phyloP scores from a whole-genome alignment of 1,140 invertebrate species.

The Leguminivora glycinivorella region DNA sequence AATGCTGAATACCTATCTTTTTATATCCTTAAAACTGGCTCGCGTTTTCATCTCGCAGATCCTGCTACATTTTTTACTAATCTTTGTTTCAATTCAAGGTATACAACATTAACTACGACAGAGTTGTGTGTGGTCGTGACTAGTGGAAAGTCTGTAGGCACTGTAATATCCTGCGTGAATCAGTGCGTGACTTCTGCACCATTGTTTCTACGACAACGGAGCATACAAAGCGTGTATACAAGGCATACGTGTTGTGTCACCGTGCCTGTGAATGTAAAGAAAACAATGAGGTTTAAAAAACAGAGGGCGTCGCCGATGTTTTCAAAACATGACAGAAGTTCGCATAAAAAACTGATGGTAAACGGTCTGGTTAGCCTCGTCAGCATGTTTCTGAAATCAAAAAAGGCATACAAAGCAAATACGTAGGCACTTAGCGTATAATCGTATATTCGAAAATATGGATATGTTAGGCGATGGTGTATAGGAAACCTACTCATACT shows the following conservation, averaged over 20 bases:
- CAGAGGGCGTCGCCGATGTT: background rate
- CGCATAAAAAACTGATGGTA: too few species aligned
- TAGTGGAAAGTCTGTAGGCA: conserved; percentile 34
- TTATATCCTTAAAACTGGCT: background rate
- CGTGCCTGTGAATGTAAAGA: background rate
- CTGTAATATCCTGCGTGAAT: conserved; percentile 56
- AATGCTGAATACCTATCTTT: too few species aligned
- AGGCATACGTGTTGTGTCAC: conserved; percentile 55
- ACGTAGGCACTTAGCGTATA: too few species aligned
- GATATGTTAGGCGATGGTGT: too few species aligned
- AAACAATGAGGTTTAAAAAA: background rate
- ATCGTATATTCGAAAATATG: too few species aligned
- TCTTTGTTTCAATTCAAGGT: background rate
- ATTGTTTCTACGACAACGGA: conserved; percentile 57
- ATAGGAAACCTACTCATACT: too few species aligned
- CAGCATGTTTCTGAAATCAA: too few species aligned
- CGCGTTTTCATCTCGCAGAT: background rate
- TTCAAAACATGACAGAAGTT: background rate
- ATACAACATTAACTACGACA: background rate
- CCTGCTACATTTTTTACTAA: background rate
- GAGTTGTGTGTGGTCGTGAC: conserved; percentile 38
- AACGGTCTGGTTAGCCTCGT: too few species aligned
- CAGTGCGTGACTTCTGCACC: conserved; percentile 56
- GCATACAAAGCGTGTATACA: conserved; percentile 11
- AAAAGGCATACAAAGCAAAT: too few species aligned